Evolutionary conservation across 2,888 invertebrate genomes (phyloP).

Genomic region (Mesorhabditis sp.): DNA sequence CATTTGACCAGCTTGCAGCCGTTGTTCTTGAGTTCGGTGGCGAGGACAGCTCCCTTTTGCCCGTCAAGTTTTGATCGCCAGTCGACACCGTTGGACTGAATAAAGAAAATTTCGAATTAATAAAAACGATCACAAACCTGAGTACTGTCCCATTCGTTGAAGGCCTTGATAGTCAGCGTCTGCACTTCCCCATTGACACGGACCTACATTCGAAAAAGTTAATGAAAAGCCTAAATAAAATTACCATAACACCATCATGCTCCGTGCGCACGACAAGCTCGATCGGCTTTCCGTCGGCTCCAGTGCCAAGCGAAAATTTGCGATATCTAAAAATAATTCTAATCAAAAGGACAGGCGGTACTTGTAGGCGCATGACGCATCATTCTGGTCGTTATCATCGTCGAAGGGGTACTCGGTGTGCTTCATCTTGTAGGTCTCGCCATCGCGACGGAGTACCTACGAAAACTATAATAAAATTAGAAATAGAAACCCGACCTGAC

Average conservation of each 20-base stretch:
- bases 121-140: constrained; percentile 31
- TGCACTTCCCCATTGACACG: constrained; percentile 74
- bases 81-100: constrained; percentile 86
- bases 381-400: constrained; percentile 40
- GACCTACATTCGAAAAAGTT: constrained; percentile 1
- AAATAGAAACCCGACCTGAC: constrained; percentile 72
- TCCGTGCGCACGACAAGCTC: constrained; percentile 85
- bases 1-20: constrained; percentile 99
- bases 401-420: constrained; percentile 45
- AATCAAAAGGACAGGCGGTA: constrained; percentile 9
- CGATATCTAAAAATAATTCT: constrained; percentile 68
- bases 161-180: constrained; percentile 88
- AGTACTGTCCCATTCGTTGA: constrained; percentile 98
- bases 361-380: constrained; percentile 45
- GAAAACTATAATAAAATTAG: constrained; percentile 4
- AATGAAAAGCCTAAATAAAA: background rate
- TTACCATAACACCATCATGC: constrained; percentile 82
- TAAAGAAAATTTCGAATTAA: constrained; percentile 57
- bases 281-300: constrained; percentile 67
- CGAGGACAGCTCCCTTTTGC: constrained; percentile 93
- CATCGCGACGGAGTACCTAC: constrained; percentile 28
- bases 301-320: constrained; percentile 91
- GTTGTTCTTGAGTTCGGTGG: constrained; percentile 95
- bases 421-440: constrained; percentile 26
- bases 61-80: constrained; percentile 94